These are phyloP conservation scores for Magallana nippona DNA, from an alignment of 2,888 invertebrate genomes.

Conservation along the genomic window DNA sequence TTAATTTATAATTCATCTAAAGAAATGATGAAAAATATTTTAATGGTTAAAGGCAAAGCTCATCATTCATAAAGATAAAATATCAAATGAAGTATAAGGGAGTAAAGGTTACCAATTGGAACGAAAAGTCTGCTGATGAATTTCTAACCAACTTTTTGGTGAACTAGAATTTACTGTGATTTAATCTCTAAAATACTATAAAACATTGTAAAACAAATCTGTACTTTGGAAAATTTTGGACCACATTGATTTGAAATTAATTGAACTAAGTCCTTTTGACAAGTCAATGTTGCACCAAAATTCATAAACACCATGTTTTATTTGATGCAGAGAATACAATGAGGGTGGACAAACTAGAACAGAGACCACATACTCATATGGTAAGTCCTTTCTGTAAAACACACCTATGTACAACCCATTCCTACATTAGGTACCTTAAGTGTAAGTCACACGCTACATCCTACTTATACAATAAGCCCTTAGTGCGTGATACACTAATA, in stretches of 20 bases:
- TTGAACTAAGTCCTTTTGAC: no score
- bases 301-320: background rate
- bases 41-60: background rate
- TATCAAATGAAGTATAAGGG: no score
- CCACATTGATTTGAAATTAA: no score
- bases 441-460: constrained; percentile 80
- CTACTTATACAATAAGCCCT: constrained; percentile 86
- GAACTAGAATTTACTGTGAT: no score
- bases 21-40: background rate
- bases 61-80: background rate
- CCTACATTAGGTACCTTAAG: background rate
- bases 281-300: background rate
- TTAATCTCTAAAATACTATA: no score
- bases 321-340: constrained; percentile 80
- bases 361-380: constrained; percentile 89
- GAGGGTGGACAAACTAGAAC: constrained; percentile 80
- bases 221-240: no score
- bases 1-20: no score
- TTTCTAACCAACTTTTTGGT: no score
- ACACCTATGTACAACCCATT: background rate
- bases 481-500: background rate
- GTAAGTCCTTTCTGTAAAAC: constrained; percentile 71
- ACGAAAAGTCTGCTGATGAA: no score
- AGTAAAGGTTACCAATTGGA: no score
- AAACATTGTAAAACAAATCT: no score